phyloP scores from a whole-genome alignment of 2,888 invertebrate species.

The Pyrgus malvae region DNA sequence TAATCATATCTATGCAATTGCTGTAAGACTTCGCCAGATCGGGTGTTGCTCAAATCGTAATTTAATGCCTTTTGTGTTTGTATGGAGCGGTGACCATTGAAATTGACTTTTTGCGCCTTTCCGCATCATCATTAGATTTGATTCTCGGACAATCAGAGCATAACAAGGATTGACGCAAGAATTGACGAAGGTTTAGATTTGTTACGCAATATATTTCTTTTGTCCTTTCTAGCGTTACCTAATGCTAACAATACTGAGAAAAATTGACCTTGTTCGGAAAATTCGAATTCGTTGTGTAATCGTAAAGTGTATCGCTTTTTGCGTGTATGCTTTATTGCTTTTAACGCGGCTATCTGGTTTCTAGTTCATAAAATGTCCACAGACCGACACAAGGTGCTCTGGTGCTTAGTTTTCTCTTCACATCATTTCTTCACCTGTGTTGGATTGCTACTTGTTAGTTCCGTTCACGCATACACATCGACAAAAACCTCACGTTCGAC shows the following conservation, averaged over 20 bases:
- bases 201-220: conserved; percentile 10
- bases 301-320: too few species aligned
- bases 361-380: not conserved
- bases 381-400: not conserved
- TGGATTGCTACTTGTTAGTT: conserved; percentile 43
- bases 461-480: conserved; percentile 42
- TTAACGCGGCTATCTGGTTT: not conserved
- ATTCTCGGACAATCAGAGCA: conserved; percentile 17
- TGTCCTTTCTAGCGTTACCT: not conserved
- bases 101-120: conserved; percentile 19
- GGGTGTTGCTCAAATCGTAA: conserved; percentile 6
- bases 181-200: conserved; percentile 7
- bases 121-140: conserved; percentile 20
- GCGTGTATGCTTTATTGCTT: not conserved
- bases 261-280: not conserved
- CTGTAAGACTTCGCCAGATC: conserved; percentile 34
- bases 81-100: conserved; percentile 19
- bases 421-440: conserved; percentile 53
- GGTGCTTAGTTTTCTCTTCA: conserved; percentile 56
- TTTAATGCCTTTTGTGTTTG: conserved; percentile 11
- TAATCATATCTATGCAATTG: conserved; percentile 14
- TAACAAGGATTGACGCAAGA: conserved; percentile 17
- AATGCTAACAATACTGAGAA: not conserved
- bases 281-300: too few species aligned
- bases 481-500: conserved; percentile 43